Base-by-base conservation (phyloP, 2,797 vertebrate species). In the Luscinia megarhynchos region DNA sequence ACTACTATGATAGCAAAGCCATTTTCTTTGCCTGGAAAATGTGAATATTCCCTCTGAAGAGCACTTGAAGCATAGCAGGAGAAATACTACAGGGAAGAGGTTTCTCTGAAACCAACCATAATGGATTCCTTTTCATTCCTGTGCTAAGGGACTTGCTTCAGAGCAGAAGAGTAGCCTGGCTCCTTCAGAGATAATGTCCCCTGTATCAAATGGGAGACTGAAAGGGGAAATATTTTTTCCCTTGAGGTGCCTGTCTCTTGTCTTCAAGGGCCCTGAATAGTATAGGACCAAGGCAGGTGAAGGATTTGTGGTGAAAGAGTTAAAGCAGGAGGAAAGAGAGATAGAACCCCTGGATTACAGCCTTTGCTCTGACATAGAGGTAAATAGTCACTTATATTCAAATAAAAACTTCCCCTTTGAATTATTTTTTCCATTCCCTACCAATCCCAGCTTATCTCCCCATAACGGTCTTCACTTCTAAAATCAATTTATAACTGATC, bases 401-500 rank as follows among this genome's bases (percentile, higher is more conserved):
- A 82, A 93, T 59, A 92, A 90, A 83, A 94, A 84, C 93, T 90
- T 94, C 74, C 74, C 9, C 4, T 84, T 91, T 68, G 72, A 95
- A 94, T 93, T 82, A 88, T 61, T 82, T 96, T 91, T 94, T 90
- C 77, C 75, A 69, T 95, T 95, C 76, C 66, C 76, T 87, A 84
- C 66, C 80, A 94, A 83, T 89, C 70, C 63, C 57, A 68, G 41
- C 51, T 94, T 96, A 93, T 94, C 80, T 94, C 36, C 36, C 70
- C 50, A 48, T 90, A 94, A 74, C 0, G 36, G 85, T 83, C 63
- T 94, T 94, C 70, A 48, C 88, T 95, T 93, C 89, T 79, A 89
- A 90, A 96, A 96, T 96, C 95, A 96, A 95, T 96, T 96, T 96
- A 95, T 96, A 95, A 87, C 91, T 0, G 3, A 97, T 90, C 87